Base-by-base conservation (phyloP, 2,113 vertebrate species). In the Prinia subflava region DNA sequence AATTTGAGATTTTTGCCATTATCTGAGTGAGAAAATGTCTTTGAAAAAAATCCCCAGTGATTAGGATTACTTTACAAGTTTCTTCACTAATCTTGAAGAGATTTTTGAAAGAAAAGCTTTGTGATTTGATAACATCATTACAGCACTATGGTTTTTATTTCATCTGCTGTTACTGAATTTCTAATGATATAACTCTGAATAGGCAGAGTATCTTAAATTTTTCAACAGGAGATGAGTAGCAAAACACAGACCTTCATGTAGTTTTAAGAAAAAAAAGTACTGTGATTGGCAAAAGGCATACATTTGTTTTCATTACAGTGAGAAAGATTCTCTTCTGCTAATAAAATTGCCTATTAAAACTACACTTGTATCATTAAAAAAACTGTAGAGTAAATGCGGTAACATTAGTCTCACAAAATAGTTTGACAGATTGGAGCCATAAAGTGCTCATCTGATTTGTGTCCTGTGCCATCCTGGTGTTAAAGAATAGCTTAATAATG, bases 261-360 rank as follows among this genome's bases (percentile, higher is more conserved):
- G 35, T 53, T 89, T 94, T 83, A 55, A 94, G 83, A 20, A 91
- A 90, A 64, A 64, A 75, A 78, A 11, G 33, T 62, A 57, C 44
- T 64, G 33, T 44, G 28, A 63, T 35, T 71, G 89, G 73, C 22
- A 92, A 79, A 95, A 95, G 15, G 70, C 92, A 96, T 65, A 50
- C 57, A 76, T 93, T 85, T 94, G 76, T 74, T 94, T 96, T 96
- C 87, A 30, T 85, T 82, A 56, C 19, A 74, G 42, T 77, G 31
- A 88, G 69, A 90, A 93, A 94, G 47, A 78, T 81, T 95, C 11
- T 92, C 22, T 93, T 93, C 64, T 52, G 35, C 77, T 96, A 84
- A 89, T 76, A 92, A 94, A 94, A 92, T 94, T 83, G 52, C 73
- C 92, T 42, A 83, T 94, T 97, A 96, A 96, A 96, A 88, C 89